Evolutionary conservation across 2,888 invertebrate species (phyloP), one percentile per base, ranked within the genome.

Genomic region (Pachliopta kotzebuea): DNA sequence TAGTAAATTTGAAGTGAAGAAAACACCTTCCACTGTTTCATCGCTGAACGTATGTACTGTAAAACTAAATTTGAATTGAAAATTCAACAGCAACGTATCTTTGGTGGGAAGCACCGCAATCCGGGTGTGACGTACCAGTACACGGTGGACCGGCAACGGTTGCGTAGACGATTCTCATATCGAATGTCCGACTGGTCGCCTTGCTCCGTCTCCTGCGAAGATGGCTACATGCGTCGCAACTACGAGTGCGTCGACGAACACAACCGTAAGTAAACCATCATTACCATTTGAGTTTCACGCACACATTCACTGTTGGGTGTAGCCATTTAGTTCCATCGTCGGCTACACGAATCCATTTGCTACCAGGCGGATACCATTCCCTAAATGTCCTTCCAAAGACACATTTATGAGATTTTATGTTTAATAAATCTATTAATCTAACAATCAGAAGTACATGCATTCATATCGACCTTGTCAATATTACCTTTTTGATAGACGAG

Each of bases 61-160:
- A 45, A 45, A 45, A 45, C 18, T 45, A 45, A 45, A n/a, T 45
- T n/a, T n/a, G n/a, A 45, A 45, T 6, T 6, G n/a, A 45, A 18
- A 14, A 14, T 37, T 37, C 54, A 42, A 54, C 77, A 92, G 92
- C 92, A 92, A 92, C 93, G 96, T 63, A 93, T 96, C 72, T 95
- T 95, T 82, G 94, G 95, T 75, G 95, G 94, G 50, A 93, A 93
- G 71, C 94, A 94, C 72, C 94, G 94, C 69, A 97, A 97, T 82
- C 96, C 96, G 0, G 97, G 97, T 58, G 94, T 98, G 45, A 93
- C 93, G 72, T 97, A 96, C 88, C 96, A 97, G 82, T 98, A 97
- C 90, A 97, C 96, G 0, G 94, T 96, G 70, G 86, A 90, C 77
- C 79, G 81, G 57, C 78, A 93, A 86, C 88, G 86, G 80, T 78